phyloP scores from a whole-genome alignment of 2,888 invertebrate species.

The Dolichopus griseipennis region DNA sequence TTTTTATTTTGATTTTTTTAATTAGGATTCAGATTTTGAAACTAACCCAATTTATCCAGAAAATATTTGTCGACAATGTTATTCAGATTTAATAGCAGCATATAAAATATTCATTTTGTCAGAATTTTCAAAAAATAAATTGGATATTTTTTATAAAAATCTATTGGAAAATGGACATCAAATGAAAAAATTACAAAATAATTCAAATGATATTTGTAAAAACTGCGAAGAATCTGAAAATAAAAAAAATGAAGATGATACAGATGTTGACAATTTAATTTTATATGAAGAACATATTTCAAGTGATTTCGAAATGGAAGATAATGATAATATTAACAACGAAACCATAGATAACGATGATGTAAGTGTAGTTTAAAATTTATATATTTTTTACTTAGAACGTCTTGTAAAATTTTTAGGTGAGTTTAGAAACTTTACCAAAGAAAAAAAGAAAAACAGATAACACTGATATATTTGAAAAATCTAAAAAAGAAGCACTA shows the following conservation, averaged over 20 bases:
- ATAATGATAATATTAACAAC: not conserved
- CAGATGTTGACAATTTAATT: not conserved
- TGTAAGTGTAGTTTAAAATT: not conserved
- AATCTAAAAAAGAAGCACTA: not conserved
- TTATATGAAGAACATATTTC: not conserved
- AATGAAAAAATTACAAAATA: not conserved
- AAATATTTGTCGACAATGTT: slow-evolving; percentile 22
- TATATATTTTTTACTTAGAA: not conserved
- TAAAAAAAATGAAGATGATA: not conserved
- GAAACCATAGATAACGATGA: not conserved
- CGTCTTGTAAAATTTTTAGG: not conserved
- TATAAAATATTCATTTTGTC: slow-evolving; percentile 19
- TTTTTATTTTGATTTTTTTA: not conserved
- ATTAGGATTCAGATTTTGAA: not conserved
- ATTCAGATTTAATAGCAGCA: slow-evolving; percentile 22
- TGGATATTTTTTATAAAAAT: not conserved
- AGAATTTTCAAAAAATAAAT: not conserved
- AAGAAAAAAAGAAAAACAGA: no score
- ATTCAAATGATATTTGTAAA: not conserved
- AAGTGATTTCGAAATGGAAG: not conserved
- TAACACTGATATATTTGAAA: not conserved
- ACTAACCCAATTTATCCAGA: not conserved
- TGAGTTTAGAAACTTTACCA: not conserved
- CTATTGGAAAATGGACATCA: not conserved
- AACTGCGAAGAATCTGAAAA: not conserved